Evolutionary conservation across 2,888 invertebrate species (phyloP), one percentile per base, ranked within the genome.

Genomic region (Liopterus haemorrhoidalis): DNA sequence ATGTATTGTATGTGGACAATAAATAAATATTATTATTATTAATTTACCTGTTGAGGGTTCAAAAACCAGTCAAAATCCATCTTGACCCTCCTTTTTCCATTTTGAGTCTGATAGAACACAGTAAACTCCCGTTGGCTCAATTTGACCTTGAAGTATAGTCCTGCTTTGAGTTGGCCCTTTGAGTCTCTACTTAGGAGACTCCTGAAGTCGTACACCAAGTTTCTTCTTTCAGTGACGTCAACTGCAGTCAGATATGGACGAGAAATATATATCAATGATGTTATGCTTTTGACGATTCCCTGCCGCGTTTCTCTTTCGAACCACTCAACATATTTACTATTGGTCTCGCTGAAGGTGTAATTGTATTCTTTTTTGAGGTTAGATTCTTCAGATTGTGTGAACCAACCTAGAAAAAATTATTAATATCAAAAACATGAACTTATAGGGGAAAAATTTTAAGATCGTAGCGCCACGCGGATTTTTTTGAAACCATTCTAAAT

Each of bases 171-270:
- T 55, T 84, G 81, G 36, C 91, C 91, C 58, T 89, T 89, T 53
- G 82, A 82, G 66, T 90, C 85, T 40, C 92, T 78, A 4, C 86
- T 79, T 40, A 92, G 70, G 37, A 91, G 73, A 63, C 86, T 87
- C 63, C 86, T 76, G 64, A 85, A 80, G 60, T 86, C 85, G 72
- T 91, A 92, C 15, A 87, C 84, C 58, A 92, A 70, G 66, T 92
- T 92, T 57, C 93, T 79, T 59, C 92, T 81, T 64, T 93, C 92
- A 0, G 92, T 89, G 19, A 92, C 86, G 63, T 82, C 83, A 40
- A 92, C 77, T 33, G 88, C 85, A 39, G 85, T 82, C 53, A 84
- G 71, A 64, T 87, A 91, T 4, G 88, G 82, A 61, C 79, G 78
- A 39, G 82, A 82, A 44, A 86, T 78, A 63, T 88, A 92, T 52